Percentiles rank a stretch among this genome's conserved stretches.
phyloP scores from a whole-genome alignment of 2,113 vertebrate genomes.

The Epinephelus lanceolatus region DNA sequence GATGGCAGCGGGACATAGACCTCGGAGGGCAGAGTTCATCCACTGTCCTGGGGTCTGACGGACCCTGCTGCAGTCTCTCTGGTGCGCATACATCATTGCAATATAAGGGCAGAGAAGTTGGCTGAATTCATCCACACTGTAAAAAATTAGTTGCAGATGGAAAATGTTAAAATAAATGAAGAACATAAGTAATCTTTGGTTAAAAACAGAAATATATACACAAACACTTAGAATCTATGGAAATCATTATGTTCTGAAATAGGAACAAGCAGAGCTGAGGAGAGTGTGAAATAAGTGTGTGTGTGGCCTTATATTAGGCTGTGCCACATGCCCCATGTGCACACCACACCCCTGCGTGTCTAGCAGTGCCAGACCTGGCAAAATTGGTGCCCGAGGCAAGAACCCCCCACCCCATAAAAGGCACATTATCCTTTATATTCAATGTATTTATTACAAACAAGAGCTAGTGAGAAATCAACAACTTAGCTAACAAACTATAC shows the following conservation, averaged over 20 bases:
- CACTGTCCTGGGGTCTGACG: not conserved
- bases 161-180: not conserved
- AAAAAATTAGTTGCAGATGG: too few species aligned
- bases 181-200: not conserved
- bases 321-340: slow-evolving; percentile 26
- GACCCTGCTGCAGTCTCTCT: slow-evolving; percentile 11
- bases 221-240: not conserved
- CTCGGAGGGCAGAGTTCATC: slow-evolving; percentile 35
- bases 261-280: not conserved
- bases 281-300: slow-evolving; percentile 36
- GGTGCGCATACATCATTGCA: not conserved
- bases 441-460: too few species aligned
- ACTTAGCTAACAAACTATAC: too few species aligned
- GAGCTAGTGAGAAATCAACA: too few species aligned
- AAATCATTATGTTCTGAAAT: slow-evolving; percentile 4
- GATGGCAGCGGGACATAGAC: slow-evolving; percentile 18
- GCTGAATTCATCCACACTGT: not conserved
- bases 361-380: slow-evolving; percentile 1
- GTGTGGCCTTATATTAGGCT: slow-evolving; percentile 25
- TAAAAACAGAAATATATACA: not conserved
- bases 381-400: too few species aligned
- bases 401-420: too few species aligned
- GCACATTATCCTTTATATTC: too few species aligned
- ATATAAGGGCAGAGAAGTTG: not conserved
- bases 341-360: slow-evolving; percentile 35